These are phyloP conservation scores for Parapsyche elsis DNA, from an alignment of 1,140 invertebrate genomes.

Conservation along the genomic window DNA sequence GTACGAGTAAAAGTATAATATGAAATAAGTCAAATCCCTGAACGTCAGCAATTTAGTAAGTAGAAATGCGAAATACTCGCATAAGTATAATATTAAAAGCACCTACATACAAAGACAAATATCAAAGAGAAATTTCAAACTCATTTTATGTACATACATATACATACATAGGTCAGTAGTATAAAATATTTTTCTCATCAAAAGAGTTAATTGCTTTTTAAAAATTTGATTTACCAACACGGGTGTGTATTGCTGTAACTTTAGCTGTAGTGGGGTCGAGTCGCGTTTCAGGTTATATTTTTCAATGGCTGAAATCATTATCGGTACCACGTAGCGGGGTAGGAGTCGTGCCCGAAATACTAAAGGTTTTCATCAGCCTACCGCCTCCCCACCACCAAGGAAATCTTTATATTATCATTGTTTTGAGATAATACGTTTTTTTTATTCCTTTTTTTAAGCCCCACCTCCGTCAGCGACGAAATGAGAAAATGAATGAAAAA, in stretches of 20 bases:
- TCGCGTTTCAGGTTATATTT: not conserved
- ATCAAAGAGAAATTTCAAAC: too few species aligned
- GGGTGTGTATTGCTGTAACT: too few species aligned
- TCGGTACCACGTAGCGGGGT: not conserved
- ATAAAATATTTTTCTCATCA: too few species aligned
- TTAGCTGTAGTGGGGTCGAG: not conserved
- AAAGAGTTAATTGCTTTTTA: too few species aligned
- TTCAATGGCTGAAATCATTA: slow-evolving; percentile 1
- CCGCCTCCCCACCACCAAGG: too few species aligned
- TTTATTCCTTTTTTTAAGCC: not conserved
- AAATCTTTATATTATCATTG: slow-evolving; percentile 5
- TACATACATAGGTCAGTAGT: too few species aligned
- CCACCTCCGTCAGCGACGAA: not conserved
- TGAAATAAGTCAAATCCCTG: not conserved
- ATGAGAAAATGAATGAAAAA: not conserved
- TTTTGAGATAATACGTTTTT: not conserved
- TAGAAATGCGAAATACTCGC: too few species aligned
- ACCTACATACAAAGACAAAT: too few species aligned
- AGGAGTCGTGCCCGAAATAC: not conserved
- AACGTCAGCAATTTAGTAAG: not conserved
- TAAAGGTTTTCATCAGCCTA: not conserved
- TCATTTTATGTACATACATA: too few species aligned
- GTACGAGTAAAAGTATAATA: too few species aligned
- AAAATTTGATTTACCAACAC: too few species aligned
- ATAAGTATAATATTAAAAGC: too few species aligned